Conservation (phyloP, 2,888 invertebrate genomes). For the Lordiphosa fenestrarum region DNA sequence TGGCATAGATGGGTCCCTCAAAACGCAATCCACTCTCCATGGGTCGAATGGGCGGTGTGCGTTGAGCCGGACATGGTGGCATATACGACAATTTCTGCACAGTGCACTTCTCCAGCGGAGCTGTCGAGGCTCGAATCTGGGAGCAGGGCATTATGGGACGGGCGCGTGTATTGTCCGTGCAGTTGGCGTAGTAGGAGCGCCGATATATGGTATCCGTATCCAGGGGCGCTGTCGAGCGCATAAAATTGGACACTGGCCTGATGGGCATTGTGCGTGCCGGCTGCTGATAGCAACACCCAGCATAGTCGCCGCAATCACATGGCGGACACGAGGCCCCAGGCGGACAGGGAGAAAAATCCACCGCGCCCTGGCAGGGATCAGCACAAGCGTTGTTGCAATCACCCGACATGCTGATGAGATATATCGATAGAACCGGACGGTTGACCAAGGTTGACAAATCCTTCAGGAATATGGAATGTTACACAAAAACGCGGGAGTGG, state of each 20-base stretch:
- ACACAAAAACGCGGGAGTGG: constrained; percentile 25
- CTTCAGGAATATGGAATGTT: background rate
- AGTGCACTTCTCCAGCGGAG: constrained; percentile 81
- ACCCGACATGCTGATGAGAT: constrained; percentile 21
- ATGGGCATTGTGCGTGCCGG: constrained; percentile 74
- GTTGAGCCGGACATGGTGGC: constrained; percentile 68
- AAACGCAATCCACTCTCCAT: constrained; percentile 72
- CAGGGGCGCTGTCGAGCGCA: constrained; percentile 83
- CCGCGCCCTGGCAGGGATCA: constrained; percentile 63
- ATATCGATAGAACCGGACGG: no score
- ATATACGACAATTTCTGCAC: constrained; percentile 80
- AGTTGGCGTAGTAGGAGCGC: constrained; percentile 83
- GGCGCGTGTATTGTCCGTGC: constrained; percentile 79
- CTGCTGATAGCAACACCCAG: constrained; percentile 78
- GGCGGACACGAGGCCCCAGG: constrained; percentile 48
- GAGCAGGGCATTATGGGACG: constrained; percentile 80
- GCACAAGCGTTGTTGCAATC: constrained; percentile 35
- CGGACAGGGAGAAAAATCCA: constrained; percentile 63
- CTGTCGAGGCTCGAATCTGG: constrained; percentile 81
- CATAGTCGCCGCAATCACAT: constrained; percentile 69
- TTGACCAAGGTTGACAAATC: background rate
- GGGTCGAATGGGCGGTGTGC: constrained; percentile 73
- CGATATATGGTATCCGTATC: constrained; percentile 85
- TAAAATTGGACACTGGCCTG: constrained; percentile 78
- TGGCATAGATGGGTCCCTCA: constrained; percentile 85